Base-by-base conservation (phyloP, 2,888 invertebrate species). In the Chloroclystis v-ata region DNA sequence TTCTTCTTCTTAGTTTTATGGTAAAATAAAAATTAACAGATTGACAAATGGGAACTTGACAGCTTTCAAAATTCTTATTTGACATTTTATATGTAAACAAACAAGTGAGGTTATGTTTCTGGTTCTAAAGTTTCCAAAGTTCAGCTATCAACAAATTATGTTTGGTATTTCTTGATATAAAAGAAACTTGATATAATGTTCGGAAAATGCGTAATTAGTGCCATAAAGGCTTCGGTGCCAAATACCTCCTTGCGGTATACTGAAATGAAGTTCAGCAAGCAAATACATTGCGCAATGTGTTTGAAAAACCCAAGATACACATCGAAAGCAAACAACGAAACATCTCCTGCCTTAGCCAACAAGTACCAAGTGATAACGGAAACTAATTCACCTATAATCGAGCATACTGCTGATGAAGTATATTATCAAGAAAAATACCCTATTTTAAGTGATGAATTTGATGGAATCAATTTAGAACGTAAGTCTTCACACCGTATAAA, bases 351-450 rank as follows among this genome's bases (percentile, higher is more conserved):
- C 26, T 78, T 92, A 54, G 72, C 87, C 43, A 77, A 78, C 59
- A 93, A 92, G 80, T 94, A 92, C 69, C 90, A 92, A 80, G 75
- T 92, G 53, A 94, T 94, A 72, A 89, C 89, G 12, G 94, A 95
- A 62, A 89, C 90, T 57, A 93, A 94, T 70, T 83, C 93, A 0
- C 79, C 89, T 9, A 77, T 93, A 52, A 92, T 95, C 60, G 90
- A 93, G 56, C 93, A 95, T 70, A 90, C 94, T 12, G 91, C 90
- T 42, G 95, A 94, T 61, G 94, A 94, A 73, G 77, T 83, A 30
- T 59, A 75, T 37, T 59, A 70, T 13, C 60, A 75, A 42, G 68
- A 75, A 41, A 56, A 70, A 70, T 67, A 73, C 69, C 56, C 78
- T 61, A 60, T 80, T 48, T 67, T 84, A n/a, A 78, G 72, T 54